A percentile compares a stretch with the other conserved stretches of the same genome.
Evolutionary conservation across 2,797 vertebrate species (phyloP).

Genomic region (Eutrigla gurnardus): DNA sequence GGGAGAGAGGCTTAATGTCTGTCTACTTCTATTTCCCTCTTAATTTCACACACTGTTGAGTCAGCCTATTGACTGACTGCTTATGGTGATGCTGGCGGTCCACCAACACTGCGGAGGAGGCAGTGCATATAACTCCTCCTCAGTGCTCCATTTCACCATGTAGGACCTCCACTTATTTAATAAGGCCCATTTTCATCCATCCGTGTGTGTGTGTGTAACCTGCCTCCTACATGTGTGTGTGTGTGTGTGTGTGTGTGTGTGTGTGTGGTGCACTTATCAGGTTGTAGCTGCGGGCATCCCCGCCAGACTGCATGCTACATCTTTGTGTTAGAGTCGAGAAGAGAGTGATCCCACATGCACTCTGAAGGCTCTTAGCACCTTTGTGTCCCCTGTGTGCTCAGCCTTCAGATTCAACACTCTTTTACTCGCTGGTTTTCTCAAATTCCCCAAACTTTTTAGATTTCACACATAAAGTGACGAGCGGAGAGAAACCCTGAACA

Average conservation of each 20-base stretch:
- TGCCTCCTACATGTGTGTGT: constrained; percentile 48
- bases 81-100: constrained; percentile 77
- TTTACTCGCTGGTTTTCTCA: constrained; percentile 34
- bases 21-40: constrained; percentile 85
- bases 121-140: constrained; percentile 72
- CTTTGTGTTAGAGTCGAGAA: constrained; percentile 34
- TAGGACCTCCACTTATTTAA: constrained; percentile 75
- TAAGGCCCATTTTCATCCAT: constrained; percentile 66
- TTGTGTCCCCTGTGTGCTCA: constrained; percentile 61
- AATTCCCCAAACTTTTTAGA: constrained; percentile 48
- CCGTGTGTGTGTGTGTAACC: constrained; percentile 48
- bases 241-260: constrained; percentile 27
- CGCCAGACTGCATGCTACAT: constrained; percentile 43
- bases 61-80: constrained; percentile 83
- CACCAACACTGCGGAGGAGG: constrained; percentile 73
- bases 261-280: constrained; percentile 67
- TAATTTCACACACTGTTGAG: constrained; percentile 87
- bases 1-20: constrained; percentile 80
- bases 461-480: constrained; percentile 29
- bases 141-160: constrained; percentile 73
- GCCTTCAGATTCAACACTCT: constrained; percentile 60
- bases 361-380: constrained; percentile 79
- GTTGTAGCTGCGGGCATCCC: constrained; percentile 66
- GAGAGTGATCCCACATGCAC: constrained; percentile 54
- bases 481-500: constrained; percentile 14